phyloP scores from a whole-genome alignment of 2,888 invertebrate genomes.

The Acholoe squamosa region DNA sequence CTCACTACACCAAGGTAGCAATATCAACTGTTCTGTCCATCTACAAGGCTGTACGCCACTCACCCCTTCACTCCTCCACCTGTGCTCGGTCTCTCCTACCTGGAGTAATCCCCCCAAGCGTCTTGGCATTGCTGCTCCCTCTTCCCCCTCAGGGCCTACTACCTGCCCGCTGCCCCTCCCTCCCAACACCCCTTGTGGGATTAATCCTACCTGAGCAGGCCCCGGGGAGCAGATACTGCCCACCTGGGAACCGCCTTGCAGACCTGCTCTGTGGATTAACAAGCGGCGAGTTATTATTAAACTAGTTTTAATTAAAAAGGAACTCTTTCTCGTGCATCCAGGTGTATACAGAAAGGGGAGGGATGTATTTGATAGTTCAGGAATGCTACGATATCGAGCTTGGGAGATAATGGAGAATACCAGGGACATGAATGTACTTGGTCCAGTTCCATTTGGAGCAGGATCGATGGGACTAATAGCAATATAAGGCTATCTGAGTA shows the following conservation, averaged over 20 bases:
- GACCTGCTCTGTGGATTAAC: conserved; percentile 32
- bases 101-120: conserved; percentile 32
- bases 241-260: conserved; percentile 47
- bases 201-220: conserved; percentile 41
- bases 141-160: not conserved
- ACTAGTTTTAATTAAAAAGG: conserved; percentile 59
- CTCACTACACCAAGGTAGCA: not conserved
- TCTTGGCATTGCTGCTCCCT: conserved; percentile 32
- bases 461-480: too few relatives aligned
- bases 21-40: too few relatives aligned
- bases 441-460: too few relatives aligned
- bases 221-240: conserved; percentile 41
- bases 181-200: not conserved
- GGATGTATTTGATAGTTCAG: not conserved
- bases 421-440: too few relatives aligned
- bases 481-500: too few relatives aligned
- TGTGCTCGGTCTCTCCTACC: not conserved
- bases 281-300: conserved; percentile 35
- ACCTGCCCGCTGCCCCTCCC: conserved; percentile 6
- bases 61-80: not conserved
- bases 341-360: not conserved
- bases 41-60: not conserved
- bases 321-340: not conserved
- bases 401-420: too few relatives aligned
- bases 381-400: too few relatives aligned